These are phyloP conservation scores for Tetanocera ferruginea DNA, from an alignment of 2,888 invertebrate genomes.

Conservation along the genomic window DNA sequence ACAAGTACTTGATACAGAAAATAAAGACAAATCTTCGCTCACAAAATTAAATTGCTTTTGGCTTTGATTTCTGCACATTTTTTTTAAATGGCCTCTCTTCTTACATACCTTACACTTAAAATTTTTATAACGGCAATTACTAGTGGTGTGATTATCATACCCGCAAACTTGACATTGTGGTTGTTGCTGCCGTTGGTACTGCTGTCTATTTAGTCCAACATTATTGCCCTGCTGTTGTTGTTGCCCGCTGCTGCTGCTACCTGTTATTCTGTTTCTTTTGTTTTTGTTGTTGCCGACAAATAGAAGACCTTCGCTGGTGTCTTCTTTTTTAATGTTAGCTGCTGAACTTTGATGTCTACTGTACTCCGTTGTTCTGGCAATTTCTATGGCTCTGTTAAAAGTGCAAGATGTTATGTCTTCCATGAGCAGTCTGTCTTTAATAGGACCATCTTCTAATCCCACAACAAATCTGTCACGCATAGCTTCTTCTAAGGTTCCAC, in stretches of 20 bases:
- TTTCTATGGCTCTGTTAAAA: neutral
- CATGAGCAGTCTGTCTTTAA: neutral
- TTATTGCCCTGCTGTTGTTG: neutral
- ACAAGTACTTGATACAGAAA: too few relatives aligned
- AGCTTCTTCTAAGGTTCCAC: neutral
- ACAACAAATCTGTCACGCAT: neutral
- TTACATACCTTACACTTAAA: neutral
- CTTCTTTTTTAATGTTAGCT: neutral
- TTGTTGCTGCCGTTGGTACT: neutral
- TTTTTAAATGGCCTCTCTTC: neutral
- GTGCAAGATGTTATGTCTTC: neutral
- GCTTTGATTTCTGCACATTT: neutral
- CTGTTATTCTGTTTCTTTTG: neutral
- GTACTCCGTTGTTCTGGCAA: neutral
- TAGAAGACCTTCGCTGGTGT: neutral
- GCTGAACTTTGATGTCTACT: neutral
- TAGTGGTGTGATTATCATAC: neutral
- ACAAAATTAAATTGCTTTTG: too few relatives aligned
- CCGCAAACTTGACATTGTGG: neutral
- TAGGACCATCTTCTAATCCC: neutral
- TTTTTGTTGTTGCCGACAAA: neutral
- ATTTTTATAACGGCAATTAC: neutral
- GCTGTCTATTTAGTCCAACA: neutral
- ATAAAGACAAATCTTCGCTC: too few relatives aligned
- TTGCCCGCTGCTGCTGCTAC: neutral